Evolutionary conservation across 2,888 invertebrate genomes (phyloP).

Genomic region (Dryocosmus kuriphilus): DNA sequence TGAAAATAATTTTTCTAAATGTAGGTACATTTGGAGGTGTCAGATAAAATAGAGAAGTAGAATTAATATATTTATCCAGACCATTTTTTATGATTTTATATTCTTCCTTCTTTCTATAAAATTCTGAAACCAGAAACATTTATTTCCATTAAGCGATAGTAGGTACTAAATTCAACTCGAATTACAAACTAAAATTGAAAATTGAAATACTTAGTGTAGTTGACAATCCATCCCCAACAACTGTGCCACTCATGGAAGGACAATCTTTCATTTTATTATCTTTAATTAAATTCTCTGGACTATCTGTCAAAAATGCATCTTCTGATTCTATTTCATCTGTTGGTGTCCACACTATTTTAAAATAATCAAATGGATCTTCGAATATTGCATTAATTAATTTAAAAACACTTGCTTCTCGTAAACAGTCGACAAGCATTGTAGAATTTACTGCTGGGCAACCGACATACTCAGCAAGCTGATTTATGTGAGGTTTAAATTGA

Average conservation of each 20-base stretch:
- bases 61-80: slow-evolving; percentile 11
- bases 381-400: background rate
- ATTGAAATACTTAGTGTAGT: background rate
- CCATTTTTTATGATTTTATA: background rate
- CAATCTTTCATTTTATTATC: slow-evolving; percentile 11
- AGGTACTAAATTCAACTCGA: too few relatives aligned
- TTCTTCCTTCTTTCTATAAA: background rate
- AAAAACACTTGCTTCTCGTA: slow-evolving; percentile 78
- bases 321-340: slow-evolving; percentile 20
- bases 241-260: slow-evolving; percentile 10
- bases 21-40: background rate
- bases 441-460: slow-evolving; percentile 81
- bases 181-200: background rate
- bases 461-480: slow-evolving; percentile 81
- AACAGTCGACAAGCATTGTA: slow-evolving; percentile 81
- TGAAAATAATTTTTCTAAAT: background rate
- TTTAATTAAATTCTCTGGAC: slow-evolving; percentile 9
- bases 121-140: background rate
- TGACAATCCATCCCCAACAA: slow-evolving; percentile 15
- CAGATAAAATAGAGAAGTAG: background rate
- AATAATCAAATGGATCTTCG: slow-evolving; percentile 8
- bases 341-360: slow-evolving; percentile 3
- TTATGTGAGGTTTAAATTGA: slow-evolving; percentile 81
- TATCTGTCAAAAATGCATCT: slow-evolving; percentile 24
- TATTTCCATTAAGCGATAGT: background rate